These are phyloP conservation scores for Cygnus buccinator DNA, from an alignment of 2,113 vertebrate genomes.

Conservation along the genomic window DNA sequence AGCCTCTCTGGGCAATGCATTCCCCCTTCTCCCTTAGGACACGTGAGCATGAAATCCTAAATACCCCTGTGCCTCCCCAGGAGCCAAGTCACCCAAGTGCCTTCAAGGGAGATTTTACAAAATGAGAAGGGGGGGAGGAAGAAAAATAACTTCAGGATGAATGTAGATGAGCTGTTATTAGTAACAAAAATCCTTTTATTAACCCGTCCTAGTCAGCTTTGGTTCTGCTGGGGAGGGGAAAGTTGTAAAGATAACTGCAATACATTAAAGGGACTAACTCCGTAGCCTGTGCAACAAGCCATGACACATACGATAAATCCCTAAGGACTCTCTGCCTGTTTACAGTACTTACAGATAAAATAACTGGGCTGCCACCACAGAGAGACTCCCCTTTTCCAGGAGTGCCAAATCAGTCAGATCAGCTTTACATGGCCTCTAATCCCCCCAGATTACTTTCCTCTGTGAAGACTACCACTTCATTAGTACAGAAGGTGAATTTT, in stretches of 20 bases:
- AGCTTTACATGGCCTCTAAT: not conserved
- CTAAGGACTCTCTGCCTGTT: accelerated
- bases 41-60: not conserved
- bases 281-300: not conserved
- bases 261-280: not conserved
- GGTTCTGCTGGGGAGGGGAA: not conserved
- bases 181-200: not conserved
- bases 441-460: not conserved
- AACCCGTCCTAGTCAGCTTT: not conserved
- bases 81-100: not conserved
- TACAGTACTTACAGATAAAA: not conserved
- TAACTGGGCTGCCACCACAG: not conserved
- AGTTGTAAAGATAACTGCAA: not conserved
- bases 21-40: not conserved
- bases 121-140: not conserved
- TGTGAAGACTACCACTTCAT: slow-evolving; percentile 11
- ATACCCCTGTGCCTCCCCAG: not conserved
- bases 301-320: not conserved
- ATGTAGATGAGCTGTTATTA: not conserved
- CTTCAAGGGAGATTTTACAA: not conserved
- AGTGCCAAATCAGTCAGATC: not conserved
- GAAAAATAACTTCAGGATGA: not conserved
- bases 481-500: slow-evolving; percentile 52
- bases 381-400: not conserved
- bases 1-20: not conserved